Percentiles rank a stretch among this genome's conserved stretches.
Conservation (phyloP, 2,888 invertebrate genomes). For the Drosophila buzzatii region DNA sequence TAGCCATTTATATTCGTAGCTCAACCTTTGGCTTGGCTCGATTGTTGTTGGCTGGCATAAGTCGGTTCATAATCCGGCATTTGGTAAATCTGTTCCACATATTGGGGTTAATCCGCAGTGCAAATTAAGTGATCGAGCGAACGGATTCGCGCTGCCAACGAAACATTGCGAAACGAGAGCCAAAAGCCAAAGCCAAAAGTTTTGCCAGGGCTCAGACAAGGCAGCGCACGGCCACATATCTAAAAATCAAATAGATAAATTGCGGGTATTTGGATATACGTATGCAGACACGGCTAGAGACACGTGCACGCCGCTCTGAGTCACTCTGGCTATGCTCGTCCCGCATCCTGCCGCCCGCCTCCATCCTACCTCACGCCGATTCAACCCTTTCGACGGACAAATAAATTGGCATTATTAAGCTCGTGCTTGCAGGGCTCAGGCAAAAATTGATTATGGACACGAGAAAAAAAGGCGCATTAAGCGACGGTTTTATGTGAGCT, state of each 20-base stretch:
- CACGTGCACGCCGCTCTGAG: slow-evolving; percentile 48
- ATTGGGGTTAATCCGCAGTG: slow-evolving; percentile 41
- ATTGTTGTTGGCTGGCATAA: background rate
- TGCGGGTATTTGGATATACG: slow-evolving; percentile 59
- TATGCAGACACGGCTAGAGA: slow-evolving; percentile 18
- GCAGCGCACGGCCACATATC: slow-evolving; percentile 49
- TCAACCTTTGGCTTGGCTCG: background rate
- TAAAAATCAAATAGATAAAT: slow-evolving; percentile 76
- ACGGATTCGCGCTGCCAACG: slow-evolving; percentile 3
- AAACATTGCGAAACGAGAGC: slow-evolving; percentile 10
- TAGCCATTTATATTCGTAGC: background rate
- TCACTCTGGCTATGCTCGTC: background rate
- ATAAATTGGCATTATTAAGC: slow-evolving; percentile 80
- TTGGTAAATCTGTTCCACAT: slow-evolving; percentile 17
- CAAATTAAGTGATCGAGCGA: slow-evolving; percentile 51
- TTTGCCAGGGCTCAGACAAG: slow-evolving; percentile 25
- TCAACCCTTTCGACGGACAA: slow-evolving; percentile 53
- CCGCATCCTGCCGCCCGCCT: background rate
- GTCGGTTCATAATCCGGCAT: slow-evolving; percentile 11
- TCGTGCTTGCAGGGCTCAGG: slow-evolving; percentile 57
- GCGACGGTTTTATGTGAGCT: slow-evolving; percentile 70
- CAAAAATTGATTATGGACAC: slow-evolving; percentile 81
- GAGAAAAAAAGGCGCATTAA: slow-evolving; percentile 62
- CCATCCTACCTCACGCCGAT: background rate
- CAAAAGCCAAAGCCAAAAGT: slow-evolving; percentile 15